A percentile compares a stretch with the other conserved stretches of the same genome.
Evolutionary conservation across 2,888 invertebrate genomes (phyloP).

Genomic region (Temnothorax unifasciatus): DNA sequence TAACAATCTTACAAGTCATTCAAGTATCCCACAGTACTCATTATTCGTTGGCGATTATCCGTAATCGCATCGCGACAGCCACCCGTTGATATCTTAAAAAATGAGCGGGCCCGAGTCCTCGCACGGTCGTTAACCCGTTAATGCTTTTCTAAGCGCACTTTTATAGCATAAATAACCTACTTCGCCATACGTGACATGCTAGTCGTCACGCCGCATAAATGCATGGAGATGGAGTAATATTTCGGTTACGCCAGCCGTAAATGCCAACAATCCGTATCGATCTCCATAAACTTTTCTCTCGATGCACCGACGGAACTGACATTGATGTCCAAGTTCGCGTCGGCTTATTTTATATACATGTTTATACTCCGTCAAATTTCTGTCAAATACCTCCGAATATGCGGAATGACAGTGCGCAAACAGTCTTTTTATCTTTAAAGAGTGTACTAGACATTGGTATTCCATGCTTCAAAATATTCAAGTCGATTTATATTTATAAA

Average conservation of each 20-base stretch:
- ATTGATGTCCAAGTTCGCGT: conserved; percentile 18
- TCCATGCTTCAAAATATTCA: background rate
- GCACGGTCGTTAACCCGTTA: conserved; percentile 45
- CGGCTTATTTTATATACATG: conserved; percentile 28
- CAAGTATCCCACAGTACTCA: background rate
- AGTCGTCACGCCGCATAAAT: conserved; percentile 30
- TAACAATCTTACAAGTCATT: background rate
- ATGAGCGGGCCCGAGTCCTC: background rate
- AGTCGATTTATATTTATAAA: conserved; percentile 7
- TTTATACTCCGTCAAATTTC: conserved; percentile 12
- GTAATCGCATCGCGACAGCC: background rate
- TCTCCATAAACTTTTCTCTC: conserved; percentile 37
- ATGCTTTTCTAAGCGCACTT: conserved; percentile 31
- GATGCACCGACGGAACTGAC: conserved; percentile 19
- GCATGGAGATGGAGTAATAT: conserved; percentile 30
- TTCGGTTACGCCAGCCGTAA: conserved; percentile 38
- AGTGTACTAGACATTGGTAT: background rate
- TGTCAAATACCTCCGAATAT: background rate
- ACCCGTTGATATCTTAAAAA: conserved; percentile 3
- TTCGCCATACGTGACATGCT: conserved; percentile 16
- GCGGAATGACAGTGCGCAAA: background rate
- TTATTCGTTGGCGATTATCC: background rate
- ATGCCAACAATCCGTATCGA: conserved; percentile 42
- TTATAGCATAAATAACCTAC: conserved; percentile 27
- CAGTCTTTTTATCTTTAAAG: background rate